phyloP scores from a whole-genome alignment of 2,888 invertebrate genomes.

The Cosmorhoe ocellata region DNA sequence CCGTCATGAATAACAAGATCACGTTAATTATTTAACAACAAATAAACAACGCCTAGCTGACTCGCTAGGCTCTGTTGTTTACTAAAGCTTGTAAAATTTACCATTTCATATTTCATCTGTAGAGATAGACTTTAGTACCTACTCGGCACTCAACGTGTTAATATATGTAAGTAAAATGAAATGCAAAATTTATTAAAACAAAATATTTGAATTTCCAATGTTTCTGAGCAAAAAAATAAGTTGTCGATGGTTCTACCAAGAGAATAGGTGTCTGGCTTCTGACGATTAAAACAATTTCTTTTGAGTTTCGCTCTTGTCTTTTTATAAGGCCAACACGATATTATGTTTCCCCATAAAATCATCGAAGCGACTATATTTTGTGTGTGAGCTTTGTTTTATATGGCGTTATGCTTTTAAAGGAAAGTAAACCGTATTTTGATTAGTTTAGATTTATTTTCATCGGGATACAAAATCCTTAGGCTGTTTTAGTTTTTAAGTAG shows the following conservation, averaged over 20 bases:
- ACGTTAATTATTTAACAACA: background rate
- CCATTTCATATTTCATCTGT: no score
- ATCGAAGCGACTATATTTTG: slow-evolving; percentile 78
- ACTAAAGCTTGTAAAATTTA: no score
- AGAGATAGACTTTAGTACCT: no score
- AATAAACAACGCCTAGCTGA: no score
- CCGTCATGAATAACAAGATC: slow-evolving; percentile 5
- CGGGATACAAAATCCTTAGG: slow-evolving; percentile 33
- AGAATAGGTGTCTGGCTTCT: slow-evolving; percentile 59
- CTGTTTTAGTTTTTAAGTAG: slow-evolving; percentile 39
- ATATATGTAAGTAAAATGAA: no score
- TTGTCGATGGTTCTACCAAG: slow-evolving; percentile 25
- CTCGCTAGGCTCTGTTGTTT: no score
- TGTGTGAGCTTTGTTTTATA: slow-evolving; percentile 58
- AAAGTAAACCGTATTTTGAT: slow-evolving; percentile 37
- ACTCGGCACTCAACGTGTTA: no score
- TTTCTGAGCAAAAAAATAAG: no score
- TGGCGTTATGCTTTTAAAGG: slow-evolving; percentile 23
- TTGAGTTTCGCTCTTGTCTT: slow-evolving; percentile 71
- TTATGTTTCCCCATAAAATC: slow-evolving; percentile 81
- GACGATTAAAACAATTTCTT: slow-evolving; percentile 81
- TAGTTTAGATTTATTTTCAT: slow-evolving; percentile 37
- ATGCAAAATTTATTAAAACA: no score
- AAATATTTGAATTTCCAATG: no score
- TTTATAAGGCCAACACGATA: slow-evolving; percentile 78